Evolutionary conservation across 2,113 vertebrate species (phyloP), one percentile per base, ranked within the genome.

Genomic region (Microcebus ravelobensis): DNA sequence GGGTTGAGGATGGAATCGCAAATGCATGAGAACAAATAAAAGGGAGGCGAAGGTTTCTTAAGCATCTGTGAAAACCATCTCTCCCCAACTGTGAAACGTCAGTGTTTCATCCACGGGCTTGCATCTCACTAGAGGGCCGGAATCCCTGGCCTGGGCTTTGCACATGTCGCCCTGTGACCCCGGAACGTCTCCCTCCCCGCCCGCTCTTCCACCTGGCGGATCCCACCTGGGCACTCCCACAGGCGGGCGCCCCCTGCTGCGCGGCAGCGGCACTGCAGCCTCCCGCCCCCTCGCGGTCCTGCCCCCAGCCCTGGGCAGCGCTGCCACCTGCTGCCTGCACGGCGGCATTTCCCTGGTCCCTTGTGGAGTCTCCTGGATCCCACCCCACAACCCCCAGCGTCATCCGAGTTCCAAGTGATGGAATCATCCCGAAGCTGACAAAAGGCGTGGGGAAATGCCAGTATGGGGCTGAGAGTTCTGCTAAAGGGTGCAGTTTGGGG

Each of bases 251-350:
- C 86, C 71, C 73, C 95, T 94, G 23, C 55, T 55, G 67, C 67
- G 57, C 13, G 0, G 6, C 1, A 1, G 27, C 3, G 73, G 86
- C n/a, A 65, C 79, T 91, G 93, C 91, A 76, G 77, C 61, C 20
- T 23, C 52, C 27, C 6, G 18, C 18, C 39, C 42, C 8, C 0
- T 15, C 9, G 57, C 59, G 0, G 31, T n/a, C 12, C 61, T 14
- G 11, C 61, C 8, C 63, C 76, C 87, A 15, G 18, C 10, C 18
- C 25, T 63, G 86, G 42, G 13, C 50, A 14, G n/a, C 23, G 31
- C 74, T 29, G 93, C 93, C 93, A 59, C n/a, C 96, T 97, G 94
- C 87, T 96, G 97, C 59, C 81, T 11, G 0, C 4, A 29, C 1
- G 0, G 4, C 29, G 68, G 63, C 36, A 91, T 48, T 79, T 45